Conservation (phyloP, 2,888 invertebrate genomes). For the Tenthredo scrophulariae region DNA sequence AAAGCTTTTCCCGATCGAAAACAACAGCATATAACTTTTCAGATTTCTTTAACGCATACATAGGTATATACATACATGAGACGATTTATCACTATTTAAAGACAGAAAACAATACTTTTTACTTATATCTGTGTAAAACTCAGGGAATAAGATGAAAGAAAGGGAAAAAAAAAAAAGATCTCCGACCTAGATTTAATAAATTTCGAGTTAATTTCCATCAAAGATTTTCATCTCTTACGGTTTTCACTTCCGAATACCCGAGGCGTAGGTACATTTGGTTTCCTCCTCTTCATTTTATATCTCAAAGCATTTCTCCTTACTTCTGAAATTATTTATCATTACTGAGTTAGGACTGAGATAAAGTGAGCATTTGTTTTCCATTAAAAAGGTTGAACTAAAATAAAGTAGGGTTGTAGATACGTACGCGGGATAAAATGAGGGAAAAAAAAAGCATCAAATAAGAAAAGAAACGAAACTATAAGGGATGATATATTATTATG, state of each 20-base stretch:
- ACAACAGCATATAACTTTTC: neutral
- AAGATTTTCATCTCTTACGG: neutral
- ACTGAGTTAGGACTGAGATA: constrained; percentile 6
- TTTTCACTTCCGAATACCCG: neutral
- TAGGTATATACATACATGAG: neutral
- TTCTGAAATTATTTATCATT: constrained; percentile 3
- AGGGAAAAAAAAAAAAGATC: neutral
- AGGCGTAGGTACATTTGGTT: neutral
- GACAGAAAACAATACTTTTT: neutral
- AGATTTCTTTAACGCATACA: neutral
- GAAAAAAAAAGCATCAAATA: neutral
- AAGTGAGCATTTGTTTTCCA: neutral
- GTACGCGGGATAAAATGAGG: too few species aligned
- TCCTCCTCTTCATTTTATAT: neutral
- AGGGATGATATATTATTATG: neutral
- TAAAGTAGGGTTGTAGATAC: neutral
- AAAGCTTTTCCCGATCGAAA: constrained; percentile 8
- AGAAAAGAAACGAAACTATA: neutral
- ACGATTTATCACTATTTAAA: neutral
- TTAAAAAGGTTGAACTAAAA: neutral
- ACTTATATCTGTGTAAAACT: neutral
- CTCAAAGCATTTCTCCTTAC: neutral
- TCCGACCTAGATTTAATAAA: neutral
- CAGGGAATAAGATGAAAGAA: neutral
- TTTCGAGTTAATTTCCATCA: neutral